phyloP scores from a whole-genome alignment of 2,888 invertebrate species.

The Drosophila mimica region DNA sequence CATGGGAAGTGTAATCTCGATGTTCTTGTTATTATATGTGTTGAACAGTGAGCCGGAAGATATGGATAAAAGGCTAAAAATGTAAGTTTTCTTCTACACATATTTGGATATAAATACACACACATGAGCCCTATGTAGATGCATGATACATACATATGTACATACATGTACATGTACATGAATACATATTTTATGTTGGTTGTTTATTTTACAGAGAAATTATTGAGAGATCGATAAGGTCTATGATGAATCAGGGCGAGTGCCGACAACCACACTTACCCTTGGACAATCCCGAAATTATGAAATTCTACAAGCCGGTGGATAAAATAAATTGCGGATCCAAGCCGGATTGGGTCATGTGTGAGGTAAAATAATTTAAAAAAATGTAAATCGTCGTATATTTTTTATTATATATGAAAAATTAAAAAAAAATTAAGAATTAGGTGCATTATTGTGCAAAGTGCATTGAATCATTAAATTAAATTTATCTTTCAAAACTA shows the following conservation, averaged over 20 bases:
- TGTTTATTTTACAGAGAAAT: constrained; percentile 80
- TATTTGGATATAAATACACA: background rate
- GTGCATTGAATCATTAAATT: background rate
- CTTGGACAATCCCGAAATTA: constrained; percentile 90
- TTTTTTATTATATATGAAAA: too few relatives aligned
- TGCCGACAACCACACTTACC: constrained; percentile 89
- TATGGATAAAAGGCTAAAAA: constrained; percentile 62
- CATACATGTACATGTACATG: background rate
- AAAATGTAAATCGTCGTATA: too few relatives aligned
- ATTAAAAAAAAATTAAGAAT: too few relatives aligned
- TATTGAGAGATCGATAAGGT: constrained; percentile 86
- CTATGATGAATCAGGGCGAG: constrained; percentile 85
- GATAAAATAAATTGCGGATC: constrained; percentile 88
- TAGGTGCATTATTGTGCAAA: too few relatives aligned
- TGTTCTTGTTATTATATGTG: constrained; percentile 49
- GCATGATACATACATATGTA: too few relatives aligned
- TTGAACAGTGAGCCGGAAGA: constrained; percentile 47
- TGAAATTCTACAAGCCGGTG: constrained; percentile 88
- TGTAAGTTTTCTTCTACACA: constrained; percentile 51
- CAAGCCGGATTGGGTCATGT: constrained; percentile 89
- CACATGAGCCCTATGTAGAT: background rate
- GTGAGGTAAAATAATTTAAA: constrained; percentile 86
- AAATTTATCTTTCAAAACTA: background rate
- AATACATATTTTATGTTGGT: constrained; percentile 7
- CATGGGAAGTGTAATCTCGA: constrained; percentile 12